Conservation (phyloP, 2,113 vertebrate species). For the Coracopsis vasa region DNA sequence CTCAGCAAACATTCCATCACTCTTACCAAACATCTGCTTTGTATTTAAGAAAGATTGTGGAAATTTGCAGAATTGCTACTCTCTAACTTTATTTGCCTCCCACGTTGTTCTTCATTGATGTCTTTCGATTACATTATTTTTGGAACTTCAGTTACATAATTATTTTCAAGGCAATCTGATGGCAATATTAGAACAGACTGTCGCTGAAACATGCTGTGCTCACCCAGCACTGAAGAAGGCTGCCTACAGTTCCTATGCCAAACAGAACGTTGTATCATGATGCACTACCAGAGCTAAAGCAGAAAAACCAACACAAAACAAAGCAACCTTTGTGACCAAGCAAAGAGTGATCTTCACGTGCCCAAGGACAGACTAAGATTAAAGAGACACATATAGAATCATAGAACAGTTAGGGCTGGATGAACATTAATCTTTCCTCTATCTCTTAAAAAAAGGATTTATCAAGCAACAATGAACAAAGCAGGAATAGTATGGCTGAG, state of each 20-base stretch:
- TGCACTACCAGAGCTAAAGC: neutral
- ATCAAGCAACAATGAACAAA: neutral
- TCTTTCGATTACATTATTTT: constrained; percentile 51
- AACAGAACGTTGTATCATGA: neutral
- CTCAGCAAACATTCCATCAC: constrained; percentile 26
- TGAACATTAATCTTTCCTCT: neutral
- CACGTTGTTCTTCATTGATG: constrained; percentile 37
- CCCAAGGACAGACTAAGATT: neutral
- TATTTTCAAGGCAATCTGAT: constrained; percentile 36
- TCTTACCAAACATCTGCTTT: constrained; percentile 49
- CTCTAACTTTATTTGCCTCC: constrained; percentile 50
- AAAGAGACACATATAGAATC: neutral
- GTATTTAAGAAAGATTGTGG: constrained; percentile 41
- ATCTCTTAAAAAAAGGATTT: neutral
- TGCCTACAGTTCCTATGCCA: neutral
- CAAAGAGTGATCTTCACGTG: neutral
- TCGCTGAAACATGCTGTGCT: constrained; percentile 27
- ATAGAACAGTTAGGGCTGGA: neutral
- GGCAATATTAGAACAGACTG: neutral
- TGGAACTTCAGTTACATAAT: constrained; percentile 55
- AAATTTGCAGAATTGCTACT: constrained; percentile 56
- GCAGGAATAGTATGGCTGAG: neutral
- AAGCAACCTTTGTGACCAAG: neutral
- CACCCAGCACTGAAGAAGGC: neutral
- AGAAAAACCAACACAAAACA: neutral